These are phyloP conservation scores for Sphenodon punctatus DNA, from an alignment of 2,797 vertebrate genomes.

Conservation along the genomic window DNA sequence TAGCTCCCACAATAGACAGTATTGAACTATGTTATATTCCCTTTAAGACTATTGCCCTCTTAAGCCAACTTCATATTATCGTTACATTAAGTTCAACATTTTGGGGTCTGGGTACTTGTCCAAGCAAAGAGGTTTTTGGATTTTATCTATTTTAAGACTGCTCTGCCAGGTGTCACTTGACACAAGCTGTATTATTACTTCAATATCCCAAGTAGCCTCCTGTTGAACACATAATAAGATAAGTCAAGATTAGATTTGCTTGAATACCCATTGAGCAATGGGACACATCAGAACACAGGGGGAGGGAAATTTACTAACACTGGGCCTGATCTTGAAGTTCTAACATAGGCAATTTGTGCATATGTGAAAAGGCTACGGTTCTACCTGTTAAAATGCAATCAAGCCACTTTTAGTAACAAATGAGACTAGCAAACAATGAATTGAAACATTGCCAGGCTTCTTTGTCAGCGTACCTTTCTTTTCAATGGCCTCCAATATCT, in stretches of 20 bases:
- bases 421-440: neutral
- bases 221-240: neutral
- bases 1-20: neutral
- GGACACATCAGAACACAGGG: neutral
- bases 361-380: neutral
- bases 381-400: neutral
- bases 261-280: neutral
- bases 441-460: neutral
- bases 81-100: neutral
- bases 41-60: neutral
- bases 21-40: accelerated
- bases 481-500: slow-evolving; percentile 91
- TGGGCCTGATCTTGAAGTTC: neutral
- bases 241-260: neutral
- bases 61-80: neutral
- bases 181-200: neutral
- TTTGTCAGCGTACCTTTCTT: slow-evolving; percentile 85
- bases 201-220: neutral
- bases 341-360: neutral
- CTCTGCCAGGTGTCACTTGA: neutral
- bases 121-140: neutral
- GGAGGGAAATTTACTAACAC: neutral
- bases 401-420: neutral
- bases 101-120: neutral
- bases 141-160: neutral